Percentiles rank a stretch among this genome's conserved stretches.
Conservation (phyloP, 2,888 invertebrate genomes). For the Eulithis testata region DNA sequence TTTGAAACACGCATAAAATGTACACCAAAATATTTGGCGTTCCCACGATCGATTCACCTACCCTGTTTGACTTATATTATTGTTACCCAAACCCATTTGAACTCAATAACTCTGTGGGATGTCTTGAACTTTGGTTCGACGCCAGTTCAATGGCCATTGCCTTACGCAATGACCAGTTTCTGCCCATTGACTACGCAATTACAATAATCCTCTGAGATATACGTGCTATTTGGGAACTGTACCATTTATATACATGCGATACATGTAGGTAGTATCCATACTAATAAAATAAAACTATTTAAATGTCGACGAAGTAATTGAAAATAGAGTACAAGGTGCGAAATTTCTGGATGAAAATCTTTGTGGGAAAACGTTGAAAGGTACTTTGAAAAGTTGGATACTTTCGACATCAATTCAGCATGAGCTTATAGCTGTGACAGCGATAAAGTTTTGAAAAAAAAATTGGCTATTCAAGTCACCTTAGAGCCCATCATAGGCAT, state of each 20-base stretch:
- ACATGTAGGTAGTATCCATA: slow-evolving; percentile 4
- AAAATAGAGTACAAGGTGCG: slow-evolving; percentile 38
- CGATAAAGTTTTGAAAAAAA: slow-evolving; percentile 41
- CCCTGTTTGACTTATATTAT: slow-evolving; percentile 19
- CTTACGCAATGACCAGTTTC: slow-evolving; percentile 33
- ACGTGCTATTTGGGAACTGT: slow-evolving; percentile 28
- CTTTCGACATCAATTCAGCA: slow-evolving; percentile 48
- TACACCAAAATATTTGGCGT: slow-evolving; percentile 6
- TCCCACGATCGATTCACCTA: slow-evolving; percentile 12
- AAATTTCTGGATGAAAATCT: slow-evolving; percentile 39
- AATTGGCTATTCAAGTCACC: no score
- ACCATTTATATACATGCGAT: slow-evolving; percentile 21
- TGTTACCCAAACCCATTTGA: slow-evolving; percentile 28
- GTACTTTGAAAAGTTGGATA: slow-evolving; percentile 44
- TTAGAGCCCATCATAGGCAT: no score
- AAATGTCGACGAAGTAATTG: slow-evolving; percentile 18
- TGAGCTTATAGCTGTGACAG: slow-evolving; percentile 46
- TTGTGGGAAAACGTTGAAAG: slow-evolving; percentile 45
- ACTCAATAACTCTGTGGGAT: slow-evolving; percentile 37
- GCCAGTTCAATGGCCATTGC: slow-evolving; percentile 34
- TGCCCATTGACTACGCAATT: slow-evolving; percentile 36
- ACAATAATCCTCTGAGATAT: slow-evolving; percentile 37
- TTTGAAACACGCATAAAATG: not conserved
- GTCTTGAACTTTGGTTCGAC: slow-evolving; percentile 37
- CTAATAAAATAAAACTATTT: slow-evolving; percentile 12